These are phyloP conservation scores for Lamellibrachia columna DNA, from an alignment of 2,888 invertebrate species.

Conservation along the genomic window DNA sequence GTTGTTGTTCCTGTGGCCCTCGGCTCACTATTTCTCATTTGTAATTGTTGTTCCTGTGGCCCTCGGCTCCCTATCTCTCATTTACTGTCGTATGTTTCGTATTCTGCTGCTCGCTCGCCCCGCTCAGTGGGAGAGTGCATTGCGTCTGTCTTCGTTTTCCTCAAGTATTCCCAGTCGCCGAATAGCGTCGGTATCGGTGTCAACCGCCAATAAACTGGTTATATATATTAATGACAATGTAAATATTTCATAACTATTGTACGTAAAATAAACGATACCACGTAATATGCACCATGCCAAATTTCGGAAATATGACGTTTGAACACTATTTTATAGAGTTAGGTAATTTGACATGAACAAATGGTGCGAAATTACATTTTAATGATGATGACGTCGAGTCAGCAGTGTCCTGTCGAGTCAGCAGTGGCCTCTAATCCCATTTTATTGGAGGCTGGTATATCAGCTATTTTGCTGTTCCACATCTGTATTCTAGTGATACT, in stretches of 20 bases:
- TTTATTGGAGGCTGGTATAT: too few species aligned
- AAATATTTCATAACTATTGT: not conserved
- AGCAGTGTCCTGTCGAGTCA: not conserved
- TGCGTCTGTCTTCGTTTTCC: not conserved
- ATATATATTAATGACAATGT: not conserved
- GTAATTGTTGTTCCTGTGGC: too few species aligned
- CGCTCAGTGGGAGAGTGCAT: not conserved
- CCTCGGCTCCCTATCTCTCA: too few species aligned
- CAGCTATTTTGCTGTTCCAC: too few species aligned
- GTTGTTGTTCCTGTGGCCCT: too few species aligned
- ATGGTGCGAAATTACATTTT: not conserved
- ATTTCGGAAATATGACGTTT: not conserved
- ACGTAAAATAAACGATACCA: not conserved
- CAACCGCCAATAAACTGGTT: not conserved
- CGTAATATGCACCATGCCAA: not conserved
- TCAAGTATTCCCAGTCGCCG: not conserved
- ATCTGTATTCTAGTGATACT: too few species aligned
- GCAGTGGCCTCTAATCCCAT: not conserved
- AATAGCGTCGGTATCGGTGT: not conserved
- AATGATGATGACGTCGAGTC: not conserved
- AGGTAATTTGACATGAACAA: not conserved
- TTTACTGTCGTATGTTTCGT: not conserved
- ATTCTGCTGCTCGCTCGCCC: not conserved
- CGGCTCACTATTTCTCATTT: too few species aligned
- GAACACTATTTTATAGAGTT: not conserved